These are phyloP conservation scores for Oegoconia quadripuncta DNA, from an alignment of 2,888 invertebrate genomes.

Conservation along the genomic window DNA sequence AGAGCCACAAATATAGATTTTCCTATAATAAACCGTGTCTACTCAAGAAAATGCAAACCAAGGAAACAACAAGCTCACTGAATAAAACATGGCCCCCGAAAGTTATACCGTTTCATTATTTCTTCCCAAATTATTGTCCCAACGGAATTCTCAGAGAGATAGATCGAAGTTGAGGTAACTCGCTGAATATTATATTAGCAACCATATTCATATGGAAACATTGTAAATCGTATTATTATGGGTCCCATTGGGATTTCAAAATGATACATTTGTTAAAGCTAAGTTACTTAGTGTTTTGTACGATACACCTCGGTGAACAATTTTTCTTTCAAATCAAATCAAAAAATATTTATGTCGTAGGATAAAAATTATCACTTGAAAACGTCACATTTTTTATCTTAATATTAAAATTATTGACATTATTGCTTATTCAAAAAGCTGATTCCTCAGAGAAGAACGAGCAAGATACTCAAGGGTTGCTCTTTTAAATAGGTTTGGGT, in stretches of 20 bases:
- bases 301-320: no score
- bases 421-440: no score
- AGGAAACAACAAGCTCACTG: slow-evolving; percentile 18
- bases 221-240: slow-evolving; percentile 28
- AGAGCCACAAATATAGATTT: no score
- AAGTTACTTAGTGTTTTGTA: background rate
- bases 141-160: slow-evolving; percentile 30
- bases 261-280: background rate
- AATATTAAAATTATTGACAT: no score
- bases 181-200: slow-evolving; percentile 47
- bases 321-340: no score
- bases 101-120: slow-evolving; percentile 54
- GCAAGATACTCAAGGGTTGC: no score
- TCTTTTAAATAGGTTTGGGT: no score
- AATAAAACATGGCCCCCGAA: slow-evolving; percentile 44
- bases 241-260: slow-evolving; percentile 10
- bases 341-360: no score
- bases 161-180: slow-evolving; percentile 40
- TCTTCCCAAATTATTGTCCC: slow-evolving; percentile 47
- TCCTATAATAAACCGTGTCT: background rate
- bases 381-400: no score
- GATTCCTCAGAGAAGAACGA: no score
- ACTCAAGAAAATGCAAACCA: slow-evolving; percentile 1
- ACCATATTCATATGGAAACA: slow-evolving; percentile 34
- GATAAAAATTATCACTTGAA: no score